Conservation (phyloP, 1,140 invertebrate genomes). For the Drosophila nasuta region DNA sequence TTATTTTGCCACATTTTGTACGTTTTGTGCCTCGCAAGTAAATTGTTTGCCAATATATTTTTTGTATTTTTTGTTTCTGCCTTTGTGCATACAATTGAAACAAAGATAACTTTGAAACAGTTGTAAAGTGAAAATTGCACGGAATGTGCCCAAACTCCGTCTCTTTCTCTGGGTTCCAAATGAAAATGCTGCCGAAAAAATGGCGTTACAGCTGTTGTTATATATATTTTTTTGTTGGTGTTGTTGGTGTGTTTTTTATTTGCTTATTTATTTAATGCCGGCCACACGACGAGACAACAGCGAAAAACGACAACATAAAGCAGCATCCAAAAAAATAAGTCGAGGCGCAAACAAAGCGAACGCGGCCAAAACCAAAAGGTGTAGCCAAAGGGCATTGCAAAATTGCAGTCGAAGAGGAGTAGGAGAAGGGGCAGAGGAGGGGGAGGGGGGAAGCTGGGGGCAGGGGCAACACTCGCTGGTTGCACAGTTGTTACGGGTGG, state of each 20-base stretch:
- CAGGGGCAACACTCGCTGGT: background rate
- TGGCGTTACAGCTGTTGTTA: constrained; percentile 45
- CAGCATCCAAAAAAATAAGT: constrained; percentile 28
- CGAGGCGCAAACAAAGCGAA: constrained; percentile 52
- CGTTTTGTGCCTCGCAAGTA: too few relatives aligned
- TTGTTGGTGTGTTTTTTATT: constrained; percentile 45
- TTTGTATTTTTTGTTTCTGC: constrained; percentile 62
- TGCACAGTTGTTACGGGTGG: constrained; percentile 30
- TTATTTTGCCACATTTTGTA: constrained; percentile 72
- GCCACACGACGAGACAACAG: constrained; percentile 69
- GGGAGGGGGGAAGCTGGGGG: background rate
- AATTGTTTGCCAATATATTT: constrained; percentile 66
- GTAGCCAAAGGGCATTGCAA: constrained; percentile 79
- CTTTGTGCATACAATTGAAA: constrained; percentile 75
- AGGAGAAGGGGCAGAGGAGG: background rate
- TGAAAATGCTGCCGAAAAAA: constrained; percentile 51
- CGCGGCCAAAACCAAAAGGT: constrained; percentile 63
- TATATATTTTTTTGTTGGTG: too few relatives aligned
- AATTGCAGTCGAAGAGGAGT: constrained; percentile 58
- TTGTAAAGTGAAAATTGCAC: constrained; percentile 83
- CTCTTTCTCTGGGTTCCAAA: constrained; percentile 2
- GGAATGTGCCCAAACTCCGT: constrained; percentile 59
- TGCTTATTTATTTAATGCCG: constrained; percentile 81
- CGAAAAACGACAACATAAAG: constrained; percentile 13
- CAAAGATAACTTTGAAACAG: constrained; percentile 84